These are phyloP conservation scores for Trematomus loennbergii DNA, from an alignment of 2,113 vertebrate species.

Conservation along the genomic window DNA sequence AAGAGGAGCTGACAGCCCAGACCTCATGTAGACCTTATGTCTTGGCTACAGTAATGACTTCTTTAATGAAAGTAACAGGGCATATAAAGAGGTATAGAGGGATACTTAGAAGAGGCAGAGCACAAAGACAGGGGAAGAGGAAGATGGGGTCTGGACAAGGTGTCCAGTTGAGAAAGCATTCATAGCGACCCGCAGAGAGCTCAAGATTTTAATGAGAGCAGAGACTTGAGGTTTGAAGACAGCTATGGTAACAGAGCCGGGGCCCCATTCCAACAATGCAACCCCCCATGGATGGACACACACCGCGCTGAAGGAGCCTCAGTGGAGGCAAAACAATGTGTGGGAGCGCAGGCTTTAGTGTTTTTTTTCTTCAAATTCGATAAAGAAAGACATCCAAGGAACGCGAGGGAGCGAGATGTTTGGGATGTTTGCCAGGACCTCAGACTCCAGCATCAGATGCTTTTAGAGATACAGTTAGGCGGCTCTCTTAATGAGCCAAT, in stretches of 20 bases:
- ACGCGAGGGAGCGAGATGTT: slow-evolving; percentile 46
- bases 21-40: slow-evolving; percentile 34
- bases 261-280: slow-evolving; percentile 59
- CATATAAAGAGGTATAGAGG: slow-evolving; percentile 13
- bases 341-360: slow-evolving; percentile 30
- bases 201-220: slow-evolving; percentile 74
- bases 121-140: slow-evolving; percentile 6
- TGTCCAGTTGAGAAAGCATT: slow-evolving; percentile 61
- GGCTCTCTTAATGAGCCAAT: slow-evolving; percentile 57
- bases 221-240: slow-evolving; percentile 67
- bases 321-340: slow-evolving; percentile 38
- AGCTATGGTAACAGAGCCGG: slow-evolving; percentile 55
- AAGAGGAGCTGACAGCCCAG: not conserved
- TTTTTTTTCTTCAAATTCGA: slow-evolving; percentile 56
- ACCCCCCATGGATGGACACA: slow-evolving; percentile 52
- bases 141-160: slow-evolving; percentile 45
- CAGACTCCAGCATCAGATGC: slow-evolving; percentile 35
- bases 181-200: slow-evolving; percentile 54
- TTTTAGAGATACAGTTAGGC: slow-evolving; percentile 36
- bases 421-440: slow-evolving; percentile 43
- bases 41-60: slow-evolving; percentile 43
- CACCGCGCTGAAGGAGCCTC: slow-evolving; percentile 27
- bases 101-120: slow-evolving; percentile 12
- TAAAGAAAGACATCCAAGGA: slow-evolving; percentile 63
- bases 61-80: slow-evolving; percentile 40